phyloP scores from a whole-genome alignment of 2,113 vertebrate species.

The Hippocampus barbouri region DNA sequence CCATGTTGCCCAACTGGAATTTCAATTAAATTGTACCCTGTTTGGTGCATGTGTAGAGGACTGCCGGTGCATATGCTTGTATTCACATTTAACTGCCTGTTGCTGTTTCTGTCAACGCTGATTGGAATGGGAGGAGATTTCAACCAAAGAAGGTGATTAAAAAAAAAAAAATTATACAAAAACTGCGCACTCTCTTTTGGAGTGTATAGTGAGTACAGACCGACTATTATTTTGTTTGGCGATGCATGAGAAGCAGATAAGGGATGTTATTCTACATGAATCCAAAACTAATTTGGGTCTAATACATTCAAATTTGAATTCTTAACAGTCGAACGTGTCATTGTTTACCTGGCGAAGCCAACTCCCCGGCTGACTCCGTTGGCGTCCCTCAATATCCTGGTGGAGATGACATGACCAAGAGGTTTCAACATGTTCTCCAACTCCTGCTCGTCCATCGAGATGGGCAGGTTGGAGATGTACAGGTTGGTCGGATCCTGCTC shows the following conservation, averaged over 20 bases:
- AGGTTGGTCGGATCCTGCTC: constrained; percentile 97
- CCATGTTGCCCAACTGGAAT: neutral
- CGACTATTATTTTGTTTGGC: no score
- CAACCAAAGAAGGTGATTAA: constrained; percentile 62
- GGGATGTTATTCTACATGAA: no score
- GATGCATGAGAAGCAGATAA: neutral
- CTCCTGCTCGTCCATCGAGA: constrained; percentile 97
- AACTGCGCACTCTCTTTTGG: no score
- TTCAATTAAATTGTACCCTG: constrained; percentile 7
- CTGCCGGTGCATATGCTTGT: constrained; percentile 20
- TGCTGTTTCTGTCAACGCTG: constrained; percentile 37
- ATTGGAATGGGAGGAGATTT: constrained; percentile 58
- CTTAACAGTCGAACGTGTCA: neutral
- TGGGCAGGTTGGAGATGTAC: constrained; percentile 95
- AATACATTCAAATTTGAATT: neutral
- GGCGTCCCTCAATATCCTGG: constrained; percentile 93
- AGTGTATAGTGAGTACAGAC: no score
- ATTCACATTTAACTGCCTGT: constrained; percentile 11
- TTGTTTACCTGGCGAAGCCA: constrained; percentile 87
- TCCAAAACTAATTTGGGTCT: neutral
- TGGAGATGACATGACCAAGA: constrained; percentile 95
- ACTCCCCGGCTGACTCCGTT: constrained; percentile 95
- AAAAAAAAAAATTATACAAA: constrained; percentile 39
- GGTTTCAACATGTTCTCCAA: constrained; percentile 97
- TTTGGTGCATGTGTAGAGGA: constrained; percentile 3